A percentile compares a stretch with the other conserved stretches of the same genome.
These are phyloP conservation scores for Myopa tessellatipennis DNA, from an alignment of 2,888 invertebrate species.

Conservation along the genomic window DNA sequence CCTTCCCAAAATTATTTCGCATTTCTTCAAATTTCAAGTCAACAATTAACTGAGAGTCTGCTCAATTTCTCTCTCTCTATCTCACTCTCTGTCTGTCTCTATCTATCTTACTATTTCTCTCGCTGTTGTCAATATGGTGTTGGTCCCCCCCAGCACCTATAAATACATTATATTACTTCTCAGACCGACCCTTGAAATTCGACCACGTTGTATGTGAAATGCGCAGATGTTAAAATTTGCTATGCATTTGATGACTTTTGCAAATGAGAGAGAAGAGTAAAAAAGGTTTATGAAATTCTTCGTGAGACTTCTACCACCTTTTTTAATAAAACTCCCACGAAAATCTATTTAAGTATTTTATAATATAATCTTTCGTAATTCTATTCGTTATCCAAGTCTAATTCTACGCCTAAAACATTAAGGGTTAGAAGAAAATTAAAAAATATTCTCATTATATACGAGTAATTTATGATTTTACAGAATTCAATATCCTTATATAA, in stretches of 20 bases:
- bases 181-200: slow-evolving; percentile 20
- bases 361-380: too few species aligned
- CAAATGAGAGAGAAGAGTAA: neutral
- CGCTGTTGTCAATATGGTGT: neutral
- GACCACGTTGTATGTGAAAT: slow-evolving; percentile 18
- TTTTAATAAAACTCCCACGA: neutral
- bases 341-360: too few species aligned
- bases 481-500: too few species aligned
- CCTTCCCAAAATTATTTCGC: neutral
- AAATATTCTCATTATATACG: too few species aligned
- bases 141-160: neutral
- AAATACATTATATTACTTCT: neutral
- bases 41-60: neutral
- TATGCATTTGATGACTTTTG: neutral
- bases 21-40: neutral
- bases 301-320: neutral
- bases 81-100: neutral
- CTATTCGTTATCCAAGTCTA: too few species aligned
- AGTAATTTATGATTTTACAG: too few species aligned
- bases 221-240: slow-evolving; percentile 35
- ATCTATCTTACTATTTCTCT: neutral
- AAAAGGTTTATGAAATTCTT: neutral
- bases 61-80: neutral
- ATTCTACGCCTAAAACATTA: too few species aligned
- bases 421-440: too few species aligned